A percentile compares a stretch with the other conserved stretches of the same genome.
phyloP scores from a whole-genome alignment of 2,888 invertebrate genomes.

The Eupeodes luniger region DNA sequence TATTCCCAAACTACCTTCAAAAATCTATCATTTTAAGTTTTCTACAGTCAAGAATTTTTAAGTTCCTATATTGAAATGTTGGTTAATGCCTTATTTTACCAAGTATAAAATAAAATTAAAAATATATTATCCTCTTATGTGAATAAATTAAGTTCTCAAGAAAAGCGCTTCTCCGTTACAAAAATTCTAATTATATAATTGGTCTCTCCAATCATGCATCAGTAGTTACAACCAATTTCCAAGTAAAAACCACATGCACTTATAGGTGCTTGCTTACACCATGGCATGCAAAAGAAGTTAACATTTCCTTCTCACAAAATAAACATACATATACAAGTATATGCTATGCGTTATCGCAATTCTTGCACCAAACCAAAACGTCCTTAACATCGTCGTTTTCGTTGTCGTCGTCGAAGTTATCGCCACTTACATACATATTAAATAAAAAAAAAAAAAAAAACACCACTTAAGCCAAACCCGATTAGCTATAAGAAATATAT shows the following conservation, averaged over 20 bases:
- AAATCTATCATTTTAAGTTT: no score
- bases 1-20: no score
- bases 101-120: neutral
- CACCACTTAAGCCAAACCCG: slow-evolving; percentile 2
- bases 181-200: slow-evolving; percentile 37
- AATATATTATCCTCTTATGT: neutral
- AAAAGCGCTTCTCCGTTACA: neutral
- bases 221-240: slow-evolving; percentile 47
- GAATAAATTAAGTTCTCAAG: slow-evolving; percentile 10
- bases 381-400: neutral
- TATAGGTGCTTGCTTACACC: slow-evolving; percentile 19
- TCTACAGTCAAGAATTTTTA: no score
- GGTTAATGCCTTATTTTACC: no score
- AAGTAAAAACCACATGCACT: slow-evolving; percentile 50
- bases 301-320: slow-evolving; percentile 62
- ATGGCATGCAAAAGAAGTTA: slow-evolving; percentile 54
- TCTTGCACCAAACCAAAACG: slow-evolving; percentile 47
- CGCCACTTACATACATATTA: slow-evolving; percentile 10
- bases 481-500: slow-evolving; percentile 31
- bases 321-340: no score
- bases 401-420: neutral
- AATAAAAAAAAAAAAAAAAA: neutral
- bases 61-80: no score
- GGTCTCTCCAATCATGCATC: slow-evolving; percentile 40
- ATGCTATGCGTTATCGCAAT: slow-evolving; percentile 49